Evolutionary conservation across 2,888 invertebrate genomes (phyloP).

Genomic region (Calameuta filiformis): DNA sequence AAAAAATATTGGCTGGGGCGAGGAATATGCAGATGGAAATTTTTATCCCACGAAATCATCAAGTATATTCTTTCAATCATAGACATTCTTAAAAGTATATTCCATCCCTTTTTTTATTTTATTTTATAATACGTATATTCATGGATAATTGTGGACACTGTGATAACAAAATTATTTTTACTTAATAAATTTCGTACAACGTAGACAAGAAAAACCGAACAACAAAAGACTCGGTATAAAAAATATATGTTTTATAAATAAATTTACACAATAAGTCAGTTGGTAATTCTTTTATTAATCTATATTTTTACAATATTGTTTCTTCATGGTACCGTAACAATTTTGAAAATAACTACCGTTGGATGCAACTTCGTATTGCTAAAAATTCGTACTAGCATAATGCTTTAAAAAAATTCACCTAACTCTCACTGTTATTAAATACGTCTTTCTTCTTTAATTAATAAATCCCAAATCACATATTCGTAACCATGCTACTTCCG

Average conservation of each 20-base stretch:
- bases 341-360: constrained; percentile 29
- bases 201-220: neutral
- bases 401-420: constrained; percentile 14
- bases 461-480: neutral
- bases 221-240: neutral
- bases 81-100: neutral
- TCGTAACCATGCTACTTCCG: neutral
- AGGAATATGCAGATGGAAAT: neutral
- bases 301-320: constrained; percentile 33
- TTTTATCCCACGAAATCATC: neutral
- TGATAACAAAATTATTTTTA: neutral
- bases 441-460: neutral
- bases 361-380: neutral
- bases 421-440: neutral
- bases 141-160: neutral
- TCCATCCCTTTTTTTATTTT: constrained; percentile 24
- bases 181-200: neutral
- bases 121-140: neutral
- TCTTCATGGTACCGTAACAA: constrained; percentile 28
- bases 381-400: neutral
- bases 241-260: neutral
- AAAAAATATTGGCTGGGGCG: neutral
- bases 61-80: neutral
- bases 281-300: constrained; percentile 16
- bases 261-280: neutral